These are phyloP conservation scores for Chrysochloris asiatica DNA, from an alignment of 2,113 vertebrate genomes.

Conservation along the genomic window DNA sequence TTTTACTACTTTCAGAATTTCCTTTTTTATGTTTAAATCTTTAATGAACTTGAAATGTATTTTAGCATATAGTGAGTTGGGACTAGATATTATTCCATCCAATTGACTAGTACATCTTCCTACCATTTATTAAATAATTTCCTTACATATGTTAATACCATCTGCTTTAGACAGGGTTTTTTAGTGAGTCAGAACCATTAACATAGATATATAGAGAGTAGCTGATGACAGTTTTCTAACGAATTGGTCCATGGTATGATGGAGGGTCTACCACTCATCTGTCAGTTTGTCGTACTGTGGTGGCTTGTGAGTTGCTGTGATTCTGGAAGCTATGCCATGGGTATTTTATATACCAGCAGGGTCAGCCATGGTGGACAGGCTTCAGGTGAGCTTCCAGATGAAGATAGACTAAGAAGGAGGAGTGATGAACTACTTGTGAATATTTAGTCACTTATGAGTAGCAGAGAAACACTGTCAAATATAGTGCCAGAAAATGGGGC, in stretches of 20 bases:
- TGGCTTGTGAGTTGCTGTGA: too few species aligned
- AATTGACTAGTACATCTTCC: not conserved
- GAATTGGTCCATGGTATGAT: not conserved
- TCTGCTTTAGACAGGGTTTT: not conserved
- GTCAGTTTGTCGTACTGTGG: too few species aligned
- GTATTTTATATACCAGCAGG: too few species aligned
- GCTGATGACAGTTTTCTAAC: not conserved
- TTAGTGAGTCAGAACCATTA: not conserved
- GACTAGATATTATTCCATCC: not conserved
- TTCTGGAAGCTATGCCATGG: too few species aligned
- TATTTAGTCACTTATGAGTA: too few species aligned
- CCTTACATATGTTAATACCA: conserved; percentile 21
- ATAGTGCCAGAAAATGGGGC: too few species aligned
- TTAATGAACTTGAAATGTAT: not conserved
- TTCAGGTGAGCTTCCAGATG: too few species aligned
- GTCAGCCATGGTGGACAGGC: too few species aligned
- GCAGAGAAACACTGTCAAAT: too few species aligned
- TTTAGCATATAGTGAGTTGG: conserved; percentile 1
- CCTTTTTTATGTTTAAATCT: conserved; percentile 15
- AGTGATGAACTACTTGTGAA: too few species aligned
- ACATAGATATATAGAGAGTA: not conserved
- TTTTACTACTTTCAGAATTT: not conserved
- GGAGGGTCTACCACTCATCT: too few species aligned
- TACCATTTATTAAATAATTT: conserved; percentile 32
- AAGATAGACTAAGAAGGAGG: too few species aligned